Conservation (phyloP, 2,113 vertebrate species). For the Daphoenositta chrysoptera region DNA sequence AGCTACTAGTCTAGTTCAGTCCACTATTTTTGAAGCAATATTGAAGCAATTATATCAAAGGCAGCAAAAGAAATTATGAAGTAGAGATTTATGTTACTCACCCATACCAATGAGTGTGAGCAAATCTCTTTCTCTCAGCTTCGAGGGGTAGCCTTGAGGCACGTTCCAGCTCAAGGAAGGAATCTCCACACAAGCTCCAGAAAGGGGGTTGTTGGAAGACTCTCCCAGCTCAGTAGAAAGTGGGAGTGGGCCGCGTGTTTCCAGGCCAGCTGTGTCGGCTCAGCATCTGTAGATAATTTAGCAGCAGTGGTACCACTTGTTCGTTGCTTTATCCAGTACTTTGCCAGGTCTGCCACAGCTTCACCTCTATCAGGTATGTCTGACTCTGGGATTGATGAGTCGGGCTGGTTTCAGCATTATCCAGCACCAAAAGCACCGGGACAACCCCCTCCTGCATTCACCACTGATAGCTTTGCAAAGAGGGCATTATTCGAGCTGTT, state of each 20-base stretch:
- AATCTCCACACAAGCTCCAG: neutral
- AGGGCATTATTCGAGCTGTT: neutral
- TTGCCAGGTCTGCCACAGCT: neutral
- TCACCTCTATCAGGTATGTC: neutral
- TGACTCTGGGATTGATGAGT: neutral
- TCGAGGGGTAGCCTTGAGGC: rapidly evolving
- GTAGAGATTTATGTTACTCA: neutral
- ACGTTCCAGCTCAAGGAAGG: neutral
- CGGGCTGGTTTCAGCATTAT: neutral
- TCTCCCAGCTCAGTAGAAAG: neutral
- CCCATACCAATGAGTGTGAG: neutral
- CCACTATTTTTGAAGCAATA: neutral
- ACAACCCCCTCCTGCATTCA: neutral
- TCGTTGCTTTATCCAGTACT: neutral
- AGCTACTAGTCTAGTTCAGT: neutral
- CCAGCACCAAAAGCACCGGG: neutral
- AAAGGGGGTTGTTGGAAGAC: neutral
- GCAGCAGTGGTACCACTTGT: neutral
- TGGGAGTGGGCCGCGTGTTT: neutral
- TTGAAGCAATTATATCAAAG: neutral
- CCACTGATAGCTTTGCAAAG: neutral
- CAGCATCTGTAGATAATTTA: neutral
- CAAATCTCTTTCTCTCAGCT: neutral
- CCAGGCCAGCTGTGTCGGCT: neutral
- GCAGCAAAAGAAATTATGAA: neutral